Conservation (phyloP, 2,888 invertebrate species). For the Acanthosoma haemorrhoidale region DNA sequence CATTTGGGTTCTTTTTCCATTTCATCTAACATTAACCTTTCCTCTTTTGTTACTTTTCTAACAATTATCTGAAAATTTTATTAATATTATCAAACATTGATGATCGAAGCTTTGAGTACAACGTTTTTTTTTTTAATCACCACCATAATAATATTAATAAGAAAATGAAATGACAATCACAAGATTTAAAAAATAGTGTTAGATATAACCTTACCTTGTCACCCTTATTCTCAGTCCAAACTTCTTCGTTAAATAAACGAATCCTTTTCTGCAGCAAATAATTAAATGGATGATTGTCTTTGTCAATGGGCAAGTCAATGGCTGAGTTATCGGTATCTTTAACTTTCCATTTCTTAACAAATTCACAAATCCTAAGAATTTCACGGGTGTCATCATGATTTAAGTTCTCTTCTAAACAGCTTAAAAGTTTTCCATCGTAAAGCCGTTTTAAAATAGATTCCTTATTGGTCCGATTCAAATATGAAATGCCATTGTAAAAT, state of each 20-base stretch:
- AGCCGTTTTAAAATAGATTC: slow-evolving; percentile 46
- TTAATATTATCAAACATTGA: neutral
- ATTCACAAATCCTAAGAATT: slow-evolving; percentile 41
- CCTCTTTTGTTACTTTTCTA: slow-evolving; percentile 45
- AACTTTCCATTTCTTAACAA: slow-evolving; percentile 23
- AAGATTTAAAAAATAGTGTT: neutral
- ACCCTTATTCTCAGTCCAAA: slow-evolving; percentile 24
- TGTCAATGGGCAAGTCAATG: neutral
- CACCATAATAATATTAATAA: too few relatives aligned
- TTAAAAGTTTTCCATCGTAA: slow-evolving; percentile 44
- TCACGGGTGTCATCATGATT: slow-evolving; percentile 40
- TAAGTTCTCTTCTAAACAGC: slow-evolving; percentile 40
- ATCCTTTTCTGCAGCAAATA: slow-evolving; percentile 15
- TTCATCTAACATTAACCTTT: slow-evolving; percentile 43
- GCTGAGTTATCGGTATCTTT: neutral
- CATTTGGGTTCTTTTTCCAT: slow-evolving; percentile 42
- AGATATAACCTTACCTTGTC: neutral
- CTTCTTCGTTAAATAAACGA: slow-evolving; percentile 21
- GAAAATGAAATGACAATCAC: too few relatives aligned
- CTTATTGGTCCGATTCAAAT: slow-evolving; percentile 56
- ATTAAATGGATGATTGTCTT: slow-evolving; percentile 3
- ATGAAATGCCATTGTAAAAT: slow-evolving; percentile 62
- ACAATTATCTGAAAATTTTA: slow-evolving; percentile 45
- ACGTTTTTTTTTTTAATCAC: too few relatives aligned
- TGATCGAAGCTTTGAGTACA: too few relatives aligned